These are phyloP conservation scores for Eupelmus urozonus DNA, from an alignment of 2,888 invertebrate genomes.

Conservation along the genomic window DNA sequence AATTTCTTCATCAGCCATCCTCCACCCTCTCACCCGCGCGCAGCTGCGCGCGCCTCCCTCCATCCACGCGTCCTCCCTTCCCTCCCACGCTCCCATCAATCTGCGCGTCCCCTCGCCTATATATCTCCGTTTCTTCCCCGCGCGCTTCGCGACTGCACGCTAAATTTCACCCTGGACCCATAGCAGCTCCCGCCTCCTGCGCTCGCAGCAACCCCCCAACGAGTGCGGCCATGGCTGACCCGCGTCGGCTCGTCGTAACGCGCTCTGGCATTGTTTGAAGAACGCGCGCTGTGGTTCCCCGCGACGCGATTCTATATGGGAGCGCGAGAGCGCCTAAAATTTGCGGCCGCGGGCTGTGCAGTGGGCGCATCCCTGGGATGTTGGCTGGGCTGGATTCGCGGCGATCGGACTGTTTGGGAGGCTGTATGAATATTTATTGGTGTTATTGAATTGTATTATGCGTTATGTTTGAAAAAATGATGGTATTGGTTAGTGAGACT, in stretches of 20 bases:
- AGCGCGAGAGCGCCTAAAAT: background rate
- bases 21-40: background rate
- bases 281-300: conserved; percentile 60
- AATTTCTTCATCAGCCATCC: background rate
- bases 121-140: no score
- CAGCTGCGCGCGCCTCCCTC: no score
- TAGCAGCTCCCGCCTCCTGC: conserved; percentile 54
- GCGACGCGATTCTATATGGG: background rate
- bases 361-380: no score
- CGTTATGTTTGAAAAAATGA: no score
- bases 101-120: background rate
- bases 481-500: no score
- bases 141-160: no score
- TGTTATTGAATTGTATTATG: no score
- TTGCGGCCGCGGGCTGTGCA: background rate
- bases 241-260: conserved; percentile 68
- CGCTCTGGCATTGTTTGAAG: conserved; percentile 75
- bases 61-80: no score
- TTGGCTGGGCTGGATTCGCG: no score
- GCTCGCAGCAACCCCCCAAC: conserved; percentile 18
- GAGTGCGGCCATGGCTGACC: conserved; percentile 19
- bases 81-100: no score
- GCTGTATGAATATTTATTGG: no score
- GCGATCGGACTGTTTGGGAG: no score
- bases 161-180: conserved; percentile 69